Evolutionary conservation across 2,888 invertebrate species (phyloP).

Genomic region (Drosophila subsilvestris): DNA sequence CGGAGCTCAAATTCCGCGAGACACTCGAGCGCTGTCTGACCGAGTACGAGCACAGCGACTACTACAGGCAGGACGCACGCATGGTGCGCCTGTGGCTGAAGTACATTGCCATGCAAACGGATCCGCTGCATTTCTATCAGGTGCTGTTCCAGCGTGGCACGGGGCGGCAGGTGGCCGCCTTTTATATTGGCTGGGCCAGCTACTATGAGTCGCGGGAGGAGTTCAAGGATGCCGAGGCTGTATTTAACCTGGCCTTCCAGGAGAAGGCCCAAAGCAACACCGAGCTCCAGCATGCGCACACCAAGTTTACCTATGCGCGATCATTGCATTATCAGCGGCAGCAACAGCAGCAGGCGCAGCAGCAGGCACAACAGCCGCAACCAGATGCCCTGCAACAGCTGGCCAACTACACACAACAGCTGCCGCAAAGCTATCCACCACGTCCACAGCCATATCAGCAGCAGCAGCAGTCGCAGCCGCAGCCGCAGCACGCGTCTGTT

Average conservation of each 20-base stretch:
- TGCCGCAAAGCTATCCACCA: constrained; percentile 35
- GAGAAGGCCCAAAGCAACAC: constrained; percentile 92
- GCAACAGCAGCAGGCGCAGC: constrained; percentile 55
- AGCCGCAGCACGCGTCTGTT: constrained; percentile 25
- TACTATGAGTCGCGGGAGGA: constrained; percentile 93
- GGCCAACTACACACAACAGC: constrained; percentile 56
- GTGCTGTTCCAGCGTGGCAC: constrained; percentile 92
- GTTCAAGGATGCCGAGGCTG: constrained; percentile 92
- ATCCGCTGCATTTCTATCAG: constrained; percentile 92
- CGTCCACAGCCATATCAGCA: constrained; percentile 44
- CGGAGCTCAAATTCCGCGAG: constrained; percentile 95
- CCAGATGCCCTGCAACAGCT: constrained; percentile 68
- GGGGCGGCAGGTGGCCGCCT: constrained; percentile 91
- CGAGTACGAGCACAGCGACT: constrained; percentile 91
- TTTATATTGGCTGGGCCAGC: constrained; percentile 96
- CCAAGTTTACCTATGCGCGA: constrained; percentile 90
- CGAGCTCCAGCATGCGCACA: constrained; percentile 90
- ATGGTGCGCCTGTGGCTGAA: constrained; percentile 96
- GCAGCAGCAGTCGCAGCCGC: constrained; percentile 53
- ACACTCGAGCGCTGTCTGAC: constrained; percentile 93
- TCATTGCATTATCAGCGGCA: constrained; percentile 61
- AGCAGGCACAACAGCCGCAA: constrained; percentile 53
- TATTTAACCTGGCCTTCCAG: constrained; percentile 91
- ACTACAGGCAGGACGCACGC: constrained; percentile 94
- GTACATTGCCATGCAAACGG: constrained; percentile 92